phyloP scores from a whole-genome alignment of 2,113 vertebrate species.

The Melanocharis versteri region DNA sequence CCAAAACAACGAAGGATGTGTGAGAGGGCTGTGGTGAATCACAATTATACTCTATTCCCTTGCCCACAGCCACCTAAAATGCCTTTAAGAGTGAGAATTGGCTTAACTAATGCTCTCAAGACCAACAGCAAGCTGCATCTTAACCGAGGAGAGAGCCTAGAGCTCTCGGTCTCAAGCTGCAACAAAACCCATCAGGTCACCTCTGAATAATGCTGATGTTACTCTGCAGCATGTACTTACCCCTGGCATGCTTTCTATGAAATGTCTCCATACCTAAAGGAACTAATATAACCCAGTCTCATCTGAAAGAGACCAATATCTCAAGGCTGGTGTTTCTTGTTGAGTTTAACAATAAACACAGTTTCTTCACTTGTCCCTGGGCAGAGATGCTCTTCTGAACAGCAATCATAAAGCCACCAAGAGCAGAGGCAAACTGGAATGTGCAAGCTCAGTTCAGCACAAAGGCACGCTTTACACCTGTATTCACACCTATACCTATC shows the following conservation, averaged over 20 bases:
- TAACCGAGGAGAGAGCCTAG: background rate
- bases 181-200: background rate
- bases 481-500: background rate
- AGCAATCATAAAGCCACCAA: background rate
- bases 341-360: background rate
- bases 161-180: background rate
- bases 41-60: background rate
- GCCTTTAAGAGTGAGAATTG: background rate
- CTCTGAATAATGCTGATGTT: background rate
- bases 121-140: background rate
- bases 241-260: background rate
- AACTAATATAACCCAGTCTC: background rate
- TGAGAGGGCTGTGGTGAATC: background rate
- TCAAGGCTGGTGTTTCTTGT: background rate
- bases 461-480: background rate
- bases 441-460: background rate
- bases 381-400: background rate
- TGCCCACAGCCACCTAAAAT: background rate
- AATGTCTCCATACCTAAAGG: background rate
- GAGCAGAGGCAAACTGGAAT: background rate
- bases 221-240: background rate
- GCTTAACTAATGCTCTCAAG: background rate
- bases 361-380: background rate
- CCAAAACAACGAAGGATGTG: background rate
- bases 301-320: background rate